Percentiles rank a stretch among this genome's conserved stretches.
Evolutionary conservation across 64 coral and sea anemone species (phyloP).

Genomic region (Porites lutea): DNA sequence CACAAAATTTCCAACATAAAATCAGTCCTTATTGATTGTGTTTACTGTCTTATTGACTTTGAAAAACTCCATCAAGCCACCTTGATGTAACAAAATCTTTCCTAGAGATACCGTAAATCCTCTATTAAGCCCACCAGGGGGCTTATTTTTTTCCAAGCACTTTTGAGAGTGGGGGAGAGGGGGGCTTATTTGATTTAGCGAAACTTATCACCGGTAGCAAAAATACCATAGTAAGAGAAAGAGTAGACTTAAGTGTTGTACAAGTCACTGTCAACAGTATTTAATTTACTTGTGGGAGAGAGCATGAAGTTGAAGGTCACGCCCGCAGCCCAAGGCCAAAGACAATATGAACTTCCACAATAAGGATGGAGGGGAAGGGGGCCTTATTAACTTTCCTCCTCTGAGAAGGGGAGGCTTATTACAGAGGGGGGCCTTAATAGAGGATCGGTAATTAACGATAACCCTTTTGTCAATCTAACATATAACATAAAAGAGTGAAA

Average conservation of each 20-base stretch:
- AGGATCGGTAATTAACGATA: slow-evolving; percentile 1
- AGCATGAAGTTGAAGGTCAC: neutral
- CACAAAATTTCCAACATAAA: neutral
- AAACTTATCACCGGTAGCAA: neutral
- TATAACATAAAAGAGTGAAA: neutral
- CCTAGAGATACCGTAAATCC: neutral
- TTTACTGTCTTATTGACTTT: slow-evolving; percentile 2
- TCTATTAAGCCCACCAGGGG: too few relatives aligned
- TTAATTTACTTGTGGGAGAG: neutral
- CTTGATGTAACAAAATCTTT: neutral
- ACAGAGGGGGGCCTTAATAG: neutral
- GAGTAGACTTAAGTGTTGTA: neutral
- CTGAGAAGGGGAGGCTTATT: too few relatives aligned
- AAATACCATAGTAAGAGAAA: neutral
- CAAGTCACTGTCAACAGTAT: neutral
- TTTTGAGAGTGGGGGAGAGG: neutral
- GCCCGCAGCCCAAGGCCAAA: neutral
- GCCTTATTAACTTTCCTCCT: too few relatives aligned
- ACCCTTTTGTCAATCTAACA: neutral
- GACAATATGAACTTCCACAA: neutral
- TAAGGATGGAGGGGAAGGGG: neutral
- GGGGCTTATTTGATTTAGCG: too few relatives aligned
- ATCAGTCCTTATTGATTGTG: neutral
- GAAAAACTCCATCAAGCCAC: neutral
- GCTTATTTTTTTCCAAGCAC: neutral